Evolutionary conservation across 2,888 invertebrate species (phyloP), one percentile per base, ranked within the genome.

Genomic region (Drosophila trichaetosa): DNA sequence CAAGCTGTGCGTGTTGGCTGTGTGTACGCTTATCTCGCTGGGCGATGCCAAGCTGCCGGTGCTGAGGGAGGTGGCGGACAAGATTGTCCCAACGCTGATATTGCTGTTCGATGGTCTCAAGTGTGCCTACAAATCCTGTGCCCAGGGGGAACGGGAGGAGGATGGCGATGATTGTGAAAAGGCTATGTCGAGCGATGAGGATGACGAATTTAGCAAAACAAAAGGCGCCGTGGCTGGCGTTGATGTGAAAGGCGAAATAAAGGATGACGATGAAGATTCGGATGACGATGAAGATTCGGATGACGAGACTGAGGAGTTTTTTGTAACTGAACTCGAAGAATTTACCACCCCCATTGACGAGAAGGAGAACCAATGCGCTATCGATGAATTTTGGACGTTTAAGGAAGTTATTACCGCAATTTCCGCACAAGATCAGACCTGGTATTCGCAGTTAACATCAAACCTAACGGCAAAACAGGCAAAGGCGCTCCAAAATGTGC

Each of bases 321-420:
- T 96, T 91, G 98, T 98, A 93, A 97, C 98, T 0, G 96, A 97
- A 16, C 94, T 99, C 38, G 99, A 99, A 94, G 96, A 96, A 88
- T 99, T 97, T 93, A 96, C 96, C 27, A 99, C 99, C 13, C 97
- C 98, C 1, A 94, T 99, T 42, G 99, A 99, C 92, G 96, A 97
- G 57, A 97, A 98, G 78, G 96, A 97, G 83, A 96, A 96, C 90
- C 95, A 94, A 80, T 91, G 82, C 63, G 92, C 92, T 86, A 94
- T 96, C 71, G 99, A 99, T 91, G 99, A 99, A 94, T 99, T 98
- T 92, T 95, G 98, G 80, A 95, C 97, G 79, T 99, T 99, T 94
- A 98, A 98, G 94, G 96, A 96, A 93, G 95, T 98, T 73, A 95
- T 97, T 90, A 94, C 95, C 87, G 96, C 93, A 91, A 94, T 95